phyloP scores from a whole-genome alignment of 2,797 vertebrate species.

The Poliocrania exsul region DNA sequence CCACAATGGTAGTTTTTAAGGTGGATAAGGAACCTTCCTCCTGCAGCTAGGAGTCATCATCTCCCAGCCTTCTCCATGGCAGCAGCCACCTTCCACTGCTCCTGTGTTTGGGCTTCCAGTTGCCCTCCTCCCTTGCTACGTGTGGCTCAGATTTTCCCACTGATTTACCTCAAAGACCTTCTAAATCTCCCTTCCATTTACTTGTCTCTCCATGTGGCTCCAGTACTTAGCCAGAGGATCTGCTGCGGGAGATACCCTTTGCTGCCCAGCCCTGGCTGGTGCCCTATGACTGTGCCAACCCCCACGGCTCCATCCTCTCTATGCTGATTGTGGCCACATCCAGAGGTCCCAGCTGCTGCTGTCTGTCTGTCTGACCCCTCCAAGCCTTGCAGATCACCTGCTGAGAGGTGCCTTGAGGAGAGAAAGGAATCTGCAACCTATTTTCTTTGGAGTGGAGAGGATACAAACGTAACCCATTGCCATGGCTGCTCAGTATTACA shows the following conservation, averaged over 20 bases:
- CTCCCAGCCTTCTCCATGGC: neutral
- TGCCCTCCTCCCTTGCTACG: neutral
- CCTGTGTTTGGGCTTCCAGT: fast-evolving
- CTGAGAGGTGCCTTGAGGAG: neutral
- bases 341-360: neutral
- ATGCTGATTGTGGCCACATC: fast-evolving
- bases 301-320: neutral
- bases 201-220: fast-evolving
- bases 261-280: neutral
- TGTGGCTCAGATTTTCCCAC: neutral
- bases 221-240: fast-evolving
- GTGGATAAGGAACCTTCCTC: neutral
- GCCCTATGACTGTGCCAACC: neutral
- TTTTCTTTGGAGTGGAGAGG: neutral
- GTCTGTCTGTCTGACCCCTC: neutral
- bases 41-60: neutral
- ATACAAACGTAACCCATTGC: neutral
- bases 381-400: too few relatives aligned
- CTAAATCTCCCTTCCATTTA: fast-evolving
- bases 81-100: neutral
- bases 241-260: neutral
- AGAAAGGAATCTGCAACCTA: neutral
- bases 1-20: neutral
- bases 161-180: neutral
- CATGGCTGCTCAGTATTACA: neutral